A percentile compares a stretch with the other conserved stretches of the same genome.
phyloP scores from a whole-genome alignment of 1,140 invertebrate species.

The Drosophila yakuba region DNA sequence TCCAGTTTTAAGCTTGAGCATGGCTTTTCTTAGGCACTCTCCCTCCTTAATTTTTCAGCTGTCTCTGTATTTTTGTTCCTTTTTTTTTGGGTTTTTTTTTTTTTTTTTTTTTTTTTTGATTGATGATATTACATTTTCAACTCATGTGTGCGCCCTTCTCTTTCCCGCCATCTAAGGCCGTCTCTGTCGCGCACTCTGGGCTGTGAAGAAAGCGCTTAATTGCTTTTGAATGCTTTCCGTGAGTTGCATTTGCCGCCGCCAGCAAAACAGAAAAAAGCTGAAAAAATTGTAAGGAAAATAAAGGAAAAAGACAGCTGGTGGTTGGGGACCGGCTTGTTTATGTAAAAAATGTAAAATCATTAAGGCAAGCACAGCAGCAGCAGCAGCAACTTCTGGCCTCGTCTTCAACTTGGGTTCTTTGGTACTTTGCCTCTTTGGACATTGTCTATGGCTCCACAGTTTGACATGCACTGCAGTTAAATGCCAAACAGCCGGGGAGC shows the following conservation, averaged over 20 bases:
- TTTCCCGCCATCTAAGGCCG: constrained; percentile 5
- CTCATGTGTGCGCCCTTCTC: constrained; percentile 41
- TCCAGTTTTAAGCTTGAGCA: constrained; percentile 23
- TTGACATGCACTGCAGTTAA: constrained; percentile 31
- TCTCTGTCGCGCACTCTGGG: constrained; percentile 20
- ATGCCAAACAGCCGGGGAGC: constrained; percentile 20
- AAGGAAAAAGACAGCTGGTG: constrained; percentile 24
- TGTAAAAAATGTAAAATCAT: constrained; percentile 57
- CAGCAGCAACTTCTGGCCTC: constrained; percentile 16
- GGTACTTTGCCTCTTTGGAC: background rate
- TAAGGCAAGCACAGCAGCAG: constrained; percentile 24
- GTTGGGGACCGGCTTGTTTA: constrained; percentile 43
- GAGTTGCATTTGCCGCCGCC: constrained; percentile 65
- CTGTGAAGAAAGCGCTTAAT: constrained; percentile 72
- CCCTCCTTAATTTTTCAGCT: constrained; percentile 1
- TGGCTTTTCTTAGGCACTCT: constrained; percentile 25
- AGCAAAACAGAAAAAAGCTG: constrained; percentile 22
- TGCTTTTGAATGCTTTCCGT: constrained; percentile 77
- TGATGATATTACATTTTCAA: constrained; percentile 70
- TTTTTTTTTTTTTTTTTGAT: constrained; percentile 45
- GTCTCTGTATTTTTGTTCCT: background rate
- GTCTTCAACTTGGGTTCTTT: constrained; percentile 19
- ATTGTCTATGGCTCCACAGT: constrained; percentile 29
- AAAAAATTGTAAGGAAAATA: constrained; percentile 31
- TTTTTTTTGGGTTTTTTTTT: constrained; percentile 5